These are phyloP conservation scores for Eupithecia abbreviata DNA, from an alignment of 2,888 invertebrate species.

Conservation along the genomic window DNA sequence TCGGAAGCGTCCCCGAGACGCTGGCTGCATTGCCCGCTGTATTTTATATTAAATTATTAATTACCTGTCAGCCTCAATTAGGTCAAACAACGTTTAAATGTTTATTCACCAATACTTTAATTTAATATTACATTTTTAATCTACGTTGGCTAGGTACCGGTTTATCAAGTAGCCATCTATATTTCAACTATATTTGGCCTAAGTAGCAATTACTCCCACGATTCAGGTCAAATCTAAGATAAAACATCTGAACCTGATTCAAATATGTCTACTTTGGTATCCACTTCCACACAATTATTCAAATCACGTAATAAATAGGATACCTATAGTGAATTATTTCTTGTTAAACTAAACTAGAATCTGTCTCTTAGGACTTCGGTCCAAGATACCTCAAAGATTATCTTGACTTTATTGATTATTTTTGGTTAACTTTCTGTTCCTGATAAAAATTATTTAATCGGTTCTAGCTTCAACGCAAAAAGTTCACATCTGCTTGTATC, in stretches of 20 bases:
- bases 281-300: slow-evolving; percentile 24
- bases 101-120: background rate
- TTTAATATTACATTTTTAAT: background rate
- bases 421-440: too few relatives aligned
- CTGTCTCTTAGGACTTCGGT: slow-evolving; percentile 4
- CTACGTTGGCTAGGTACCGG: background rate
- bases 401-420: too few relatives aligned
- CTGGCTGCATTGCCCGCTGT: too few relatives aligned
- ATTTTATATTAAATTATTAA: too few relatives aligned
- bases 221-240: slow-evolving; percentile 27
- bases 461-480: too few relatives aligned
- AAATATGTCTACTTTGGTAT: background rate
- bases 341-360: slow-evolving; percentile 20
- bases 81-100: too few relatives aligned
- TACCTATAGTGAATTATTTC: slow-evolving; percentile 26
- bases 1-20: too few relatives aligned
- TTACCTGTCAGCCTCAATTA: too few relatives aligned
- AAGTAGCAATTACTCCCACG: background rate
- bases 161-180: background rate
- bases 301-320: slow-evolving; percentile 23
- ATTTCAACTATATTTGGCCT: slow-evolving; percentile 28
- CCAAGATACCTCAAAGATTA: background rate
- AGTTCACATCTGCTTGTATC: too few relatives aligned
- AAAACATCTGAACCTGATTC: slow-evolving; percentile 15
- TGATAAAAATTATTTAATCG: too few relatives aligned